phyloP scores from a whole-genome alignment of 2,797 vertebrate species.

The Okamejei kenojei region DNA sequence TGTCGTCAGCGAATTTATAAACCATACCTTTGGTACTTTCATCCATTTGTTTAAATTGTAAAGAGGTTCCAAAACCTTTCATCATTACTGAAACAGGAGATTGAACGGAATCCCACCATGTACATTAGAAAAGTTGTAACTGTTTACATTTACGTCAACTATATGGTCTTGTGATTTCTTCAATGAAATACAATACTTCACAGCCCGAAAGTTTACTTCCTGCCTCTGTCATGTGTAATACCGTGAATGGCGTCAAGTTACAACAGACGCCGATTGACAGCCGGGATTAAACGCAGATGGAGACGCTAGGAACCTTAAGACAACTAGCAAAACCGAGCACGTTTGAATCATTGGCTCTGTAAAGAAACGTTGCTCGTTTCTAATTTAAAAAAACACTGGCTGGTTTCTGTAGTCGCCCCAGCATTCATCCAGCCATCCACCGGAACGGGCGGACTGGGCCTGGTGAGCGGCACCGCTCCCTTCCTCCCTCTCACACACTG shows the following conservation, averaged over 20 bases:
- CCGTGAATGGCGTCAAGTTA: not conserved
- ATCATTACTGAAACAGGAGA: too few species aligned
- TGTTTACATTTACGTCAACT: not conserved
- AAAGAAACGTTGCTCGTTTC: constrained; percentile 1
- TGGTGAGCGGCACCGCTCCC: not conserved
- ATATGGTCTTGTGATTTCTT: not conserved
- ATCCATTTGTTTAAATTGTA: too few species aligned
- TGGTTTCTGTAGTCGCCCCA: not conserved
- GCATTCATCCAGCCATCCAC: not conserved
- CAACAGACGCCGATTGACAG: not conserved
- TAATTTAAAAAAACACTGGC: not conserved
- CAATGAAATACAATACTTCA: not conserved
- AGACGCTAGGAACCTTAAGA: not conserved
- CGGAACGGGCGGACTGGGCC: not conserved
- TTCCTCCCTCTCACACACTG: not conserved
- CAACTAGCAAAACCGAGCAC: not conserved
- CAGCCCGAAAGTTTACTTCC: not conserved
- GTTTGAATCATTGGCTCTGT: not conserved
- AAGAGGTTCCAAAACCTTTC: too few species aligned
- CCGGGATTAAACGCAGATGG: not conserved
- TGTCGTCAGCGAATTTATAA: too few species aligned
- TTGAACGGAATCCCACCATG: too few species aligned
- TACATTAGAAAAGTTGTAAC: not conserved
- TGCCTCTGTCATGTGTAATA: not conserved
- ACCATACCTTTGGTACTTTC: too few species aligned